These are phyloP conservation scores for Yoshiicerus persimilis DNA, from an alignment of 1,140 invertebrate species.

Conservation along the genomic window DNA sequence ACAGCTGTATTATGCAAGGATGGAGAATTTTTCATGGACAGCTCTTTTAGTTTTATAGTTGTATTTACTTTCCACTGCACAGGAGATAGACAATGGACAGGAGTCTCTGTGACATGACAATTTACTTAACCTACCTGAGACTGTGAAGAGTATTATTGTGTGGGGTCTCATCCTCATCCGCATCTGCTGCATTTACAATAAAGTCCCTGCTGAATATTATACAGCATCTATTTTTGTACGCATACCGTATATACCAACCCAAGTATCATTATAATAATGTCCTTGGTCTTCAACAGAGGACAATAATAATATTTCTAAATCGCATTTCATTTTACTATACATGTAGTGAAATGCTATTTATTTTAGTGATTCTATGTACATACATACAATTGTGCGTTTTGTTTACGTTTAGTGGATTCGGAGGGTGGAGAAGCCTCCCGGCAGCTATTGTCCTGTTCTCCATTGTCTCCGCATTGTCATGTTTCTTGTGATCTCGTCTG, in stretches of 20 bases:
- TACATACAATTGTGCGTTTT: constrained; percentile 1
- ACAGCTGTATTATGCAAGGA: too few relatives aligned
- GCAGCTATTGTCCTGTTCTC: constrained; percentile 43
- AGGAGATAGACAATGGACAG: background rate
- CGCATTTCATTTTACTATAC: background rate
- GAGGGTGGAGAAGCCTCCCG: background rate
- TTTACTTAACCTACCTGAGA: background rate
- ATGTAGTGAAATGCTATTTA: background rate
- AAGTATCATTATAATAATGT: too few relatives aligned
- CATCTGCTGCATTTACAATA: too few relatives aligned
- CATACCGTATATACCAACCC: too few relatives aligned
- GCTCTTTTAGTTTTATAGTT: too few relatives aligned
- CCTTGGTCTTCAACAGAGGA: too few relatives aligned
- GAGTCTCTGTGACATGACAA: background rate
- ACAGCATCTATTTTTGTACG: too few relatives aligned
- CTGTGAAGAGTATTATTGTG: too few relatives aligned
- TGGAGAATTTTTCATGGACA: too few relatives aligned
- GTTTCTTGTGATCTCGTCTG: constrained; percentile 43
- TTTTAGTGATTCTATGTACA: background rate
- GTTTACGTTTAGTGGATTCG: constrained; percentile 33
- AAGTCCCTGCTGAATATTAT: too few relatives aligned
- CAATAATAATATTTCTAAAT: background rate
- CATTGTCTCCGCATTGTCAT: constrained; percentile 36
- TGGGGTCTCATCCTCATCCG: too few relatives aligned
- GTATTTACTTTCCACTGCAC: background rate